A percentile compares a stretch with the other conserved stretches of the same genome.
These are phyloP conservation scores for Drosophila insularis DNA, from an alignment of 1,140 invertebrate genomes.

Conservation along the genomic window DNA sequence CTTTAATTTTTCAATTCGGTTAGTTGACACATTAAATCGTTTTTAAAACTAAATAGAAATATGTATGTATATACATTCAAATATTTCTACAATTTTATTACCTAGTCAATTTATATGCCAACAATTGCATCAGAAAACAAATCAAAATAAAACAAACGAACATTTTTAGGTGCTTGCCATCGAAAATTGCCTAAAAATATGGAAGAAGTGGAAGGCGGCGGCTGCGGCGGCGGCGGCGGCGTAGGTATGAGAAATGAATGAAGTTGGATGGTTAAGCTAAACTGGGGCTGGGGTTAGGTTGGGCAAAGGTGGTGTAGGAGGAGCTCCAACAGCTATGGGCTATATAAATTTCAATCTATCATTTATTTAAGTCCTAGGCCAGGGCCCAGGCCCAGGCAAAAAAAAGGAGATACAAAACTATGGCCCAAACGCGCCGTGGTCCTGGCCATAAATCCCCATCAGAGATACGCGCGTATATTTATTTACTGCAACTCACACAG, in stretches of 20 bases:
- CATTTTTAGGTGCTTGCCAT: conserved; percentile 27
- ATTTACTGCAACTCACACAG: conserved; percentile 75
- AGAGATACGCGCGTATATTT: conserved; percentile 80
- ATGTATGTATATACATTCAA: conserved; percentile 19
- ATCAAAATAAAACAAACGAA: conserved; percentile 40
- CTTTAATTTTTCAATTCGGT: background rate
- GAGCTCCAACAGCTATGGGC: conserved; percentile 38
- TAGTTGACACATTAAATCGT: conserved; percentile 1
- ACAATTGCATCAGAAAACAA: conserved; percentile 38
- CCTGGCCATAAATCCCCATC: conserved; percentile 76
- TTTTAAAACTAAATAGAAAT: background rate
- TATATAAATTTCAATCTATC: conserved; percentile 80
- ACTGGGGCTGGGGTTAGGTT: background rate
- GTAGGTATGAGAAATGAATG: background rate
- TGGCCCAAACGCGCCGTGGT: conserved; percentile 43
- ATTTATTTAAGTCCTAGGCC: conserved; percentile 80
- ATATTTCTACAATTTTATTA: conserved; percentile 55
- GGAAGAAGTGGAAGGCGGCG: conserved; percentile 26
- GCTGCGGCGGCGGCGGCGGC: background rate
- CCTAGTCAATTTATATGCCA: conserved; percentile 61
- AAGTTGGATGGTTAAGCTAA: background rate
- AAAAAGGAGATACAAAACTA: conserved; percentile 32
- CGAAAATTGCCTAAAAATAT: conserved; percentile 65
- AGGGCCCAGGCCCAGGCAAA: conserved; percentile 31
- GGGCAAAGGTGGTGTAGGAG: background rate